A percentile compares a stretch with the other conserved stretches of the same genome.
These are phyloP conservation scores for Synodontis membranacea DNA, from an alignment of 2,113 vertebrate genomes.

Conservation along the genomic window DNA sequence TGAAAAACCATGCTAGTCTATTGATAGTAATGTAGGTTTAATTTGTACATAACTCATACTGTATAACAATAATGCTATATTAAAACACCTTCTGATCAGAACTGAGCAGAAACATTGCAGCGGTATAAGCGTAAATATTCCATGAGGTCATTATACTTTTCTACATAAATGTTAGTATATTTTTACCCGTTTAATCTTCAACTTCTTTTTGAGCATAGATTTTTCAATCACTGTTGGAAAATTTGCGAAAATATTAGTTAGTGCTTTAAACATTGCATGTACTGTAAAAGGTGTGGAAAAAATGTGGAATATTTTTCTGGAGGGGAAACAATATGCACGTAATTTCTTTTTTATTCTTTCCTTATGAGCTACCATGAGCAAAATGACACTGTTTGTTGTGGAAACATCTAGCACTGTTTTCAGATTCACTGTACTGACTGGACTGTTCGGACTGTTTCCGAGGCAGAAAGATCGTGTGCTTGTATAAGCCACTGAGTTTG, in stretches of 20 bases:
- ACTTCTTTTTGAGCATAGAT: neutral
- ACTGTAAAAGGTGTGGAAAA: too few relatives aligned
- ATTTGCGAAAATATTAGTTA: neutral
- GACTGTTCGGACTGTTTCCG: neutral
- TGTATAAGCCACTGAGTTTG: neutral
- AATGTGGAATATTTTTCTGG: too few relatives aligned
- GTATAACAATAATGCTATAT: too few relatives aligned
- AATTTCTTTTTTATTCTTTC: too few relatives aligned
- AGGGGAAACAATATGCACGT: too few relatives aligned
- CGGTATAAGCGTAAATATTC: neutral
- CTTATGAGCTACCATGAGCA: neutral
- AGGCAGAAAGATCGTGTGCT: neutral
- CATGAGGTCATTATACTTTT: too few relatives aligned
- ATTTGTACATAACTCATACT: neutral
- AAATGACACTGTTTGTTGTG: slow-evolving; percentile 1
- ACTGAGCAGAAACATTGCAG: neutral
- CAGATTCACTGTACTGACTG: neutral
- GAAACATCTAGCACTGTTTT: neutral
- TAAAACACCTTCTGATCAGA: neutral
- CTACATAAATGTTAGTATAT: neutral
- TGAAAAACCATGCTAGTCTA: neutral
- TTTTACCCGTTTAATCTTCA: too few relatives aligned
- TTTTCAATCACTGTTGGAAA: neutral
- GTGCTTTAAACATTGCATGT: too few relatives aligned
- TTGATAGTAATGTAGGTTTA: neutral